Evolutionary conservation across 2,113 vertebrate genomes (phyloP).

Genomic region (Collichthys lucidus): DNA sequence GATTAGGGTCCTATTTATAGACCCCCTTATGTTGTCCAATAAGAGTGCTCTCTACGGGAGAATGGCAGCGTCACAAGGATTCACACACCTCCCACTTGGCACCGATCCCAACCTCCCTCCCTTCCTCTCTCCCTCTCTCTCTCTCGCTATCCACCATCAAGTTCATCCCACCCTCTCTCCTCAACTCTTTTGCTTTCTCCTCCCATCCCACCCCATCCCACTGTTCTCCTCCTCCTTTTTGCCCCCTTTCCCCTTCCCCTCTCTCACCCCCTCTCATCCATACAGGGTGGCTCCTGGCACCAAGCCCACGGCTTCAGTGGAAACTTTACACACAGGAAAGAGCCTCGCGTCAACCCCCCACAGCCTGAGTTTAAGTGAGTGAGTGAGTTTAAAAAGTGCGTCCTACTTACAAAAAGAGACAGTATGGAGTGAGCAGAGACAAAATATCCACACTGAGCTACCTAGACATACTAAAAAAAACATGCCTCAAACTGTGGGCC

Average conservation of each 20-base stretch:
- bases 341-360: constrained; percentile 40
- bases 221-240: constrained; percentile 35
- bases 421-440: background rate
- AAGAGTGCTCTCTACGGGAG: constrained; percentile 57
- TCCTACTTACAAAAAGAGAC: constrained; percentile 11
- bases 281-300: constrained; percentile 55
- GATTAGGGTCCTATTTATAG: constrained; percentile 81
- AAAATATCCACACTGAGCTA: background rate
- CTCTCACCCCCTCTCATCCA: constrained; percentile 13
- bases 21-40: constrained; percentile 69
- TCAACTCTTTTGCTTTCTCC: constrained; percentile 43
- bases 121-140: background rate
- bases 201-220: constrained; percentile 46
- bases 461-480: background rate
- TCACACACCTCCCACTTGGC: constrained; percentile 73
- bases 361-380: too few species aligned
- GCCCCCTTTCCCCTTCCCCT: constrained; percentile 12
- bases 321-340: constrained; percentile 75
- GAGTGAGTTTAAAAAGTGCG: background rate
- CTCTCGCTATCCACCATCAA: background rate
- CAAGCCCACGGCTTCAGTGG: constrained; percentile 60
- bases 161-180: constrained; percentile 27
- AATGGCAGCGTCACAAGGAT: constrained; percentile 68
- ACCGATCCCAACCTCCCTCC: constrained; percentile 25
- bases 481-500: background rate